Percentiles rank a stretch among this genome's conserved stretches.
phyloP scores from a whole-genome alignment of 2,797 vertebrate genomes.

The Uromys caudimaculatus region DNA sequence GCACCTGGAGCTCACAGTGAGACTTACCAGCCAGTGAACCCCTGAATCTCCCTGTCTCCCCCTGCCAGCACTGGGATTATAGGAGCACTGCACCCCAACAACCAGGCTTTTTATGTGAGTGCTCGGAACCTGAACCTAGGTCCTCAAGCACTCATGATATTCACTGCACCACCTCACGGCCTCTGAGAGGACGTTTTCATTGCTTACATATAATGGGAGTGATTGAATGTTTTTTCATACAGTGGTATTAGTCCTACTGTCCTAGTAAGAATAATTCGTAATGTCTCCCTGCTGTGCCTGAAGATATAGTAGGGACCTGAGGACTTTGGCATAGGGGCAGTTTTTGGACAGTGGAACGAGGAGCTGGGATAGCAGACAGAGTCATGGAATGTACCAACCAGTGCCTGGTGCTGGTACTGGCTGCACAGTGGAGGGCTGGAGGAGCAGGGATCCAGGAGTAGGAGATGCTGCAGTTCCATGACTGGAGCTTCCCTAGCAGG shows the following conservation, averaged over 20 bases:
- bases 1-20: not conserved
- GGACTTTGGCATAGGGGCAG: not conserved
- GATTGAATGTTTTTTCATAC: not conserved
- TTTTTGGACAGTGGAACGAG: not conserved
- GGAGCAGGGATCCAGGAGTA: not conserved
- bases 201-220: not conserved
- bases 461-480: accelerated
- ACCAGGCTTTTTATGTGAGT: not conserved
- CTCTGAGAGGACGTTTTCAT: not conserved
- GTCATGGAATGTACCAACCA: not conserved
- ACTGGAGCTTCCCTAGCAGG: too few species aligned
- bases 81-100: not conserved
- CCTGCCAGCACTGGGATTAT: not conserved
- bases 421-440: not conserved
- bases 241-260: not conserved
- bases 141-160: accelerated
- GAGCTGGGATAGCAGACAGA: not conserved
- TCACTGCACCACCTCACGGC: not conserved
- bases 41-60: not conserved
- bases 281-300: not conserved
- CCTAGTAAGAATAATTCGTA: constrained; percentile 19
- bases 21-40: not conserved
- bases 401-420: not conserved
- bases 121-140: not conserved
- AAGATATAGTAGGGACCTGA: not conserved